Conservation (phyloP, 2,113 vertebrate genomes). For the Morone chrysops region DNA sequence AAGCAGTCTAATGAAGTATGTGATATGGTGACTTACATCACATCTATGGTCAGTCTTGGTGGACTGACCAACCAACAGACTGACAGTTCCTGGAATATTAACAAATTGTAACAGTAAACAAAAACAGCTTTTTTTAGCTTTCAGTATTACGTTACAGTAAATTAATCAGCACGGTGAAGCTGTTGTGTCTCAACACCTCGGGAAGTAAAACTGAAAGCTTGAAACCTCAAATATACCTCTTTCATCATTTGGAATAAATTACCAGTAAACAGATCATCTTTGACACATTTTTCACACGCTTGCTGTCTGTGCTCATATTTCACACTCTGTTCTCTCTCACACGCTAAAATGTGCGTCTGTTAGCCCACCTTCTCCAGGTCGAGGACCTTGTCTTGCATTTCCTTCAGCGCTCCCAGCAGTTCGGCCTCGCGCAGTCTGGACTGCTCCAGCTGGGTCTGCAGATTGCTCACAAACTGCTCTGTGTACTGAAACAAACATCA, state of each 20-base stretch:
- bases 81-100: not conserved
- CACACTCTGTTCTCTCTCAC: conserved; percentile 6
- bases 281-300: not conserved
- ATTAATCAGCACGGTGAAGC: not conserved
- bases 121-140: not conserved
- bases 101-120: not conserved
- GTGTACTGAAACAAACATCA: conserved; percentile 81
- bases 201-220: not conserved
- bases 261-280: not conserved
- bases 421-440: conserved; percentile 90
- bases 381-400: conserved; percentile 97
- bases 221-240: not conserved
- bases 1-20: too few species aligned
- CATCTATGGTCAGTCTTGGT: too few species aligned
- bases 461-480: conserved; percentile 88
- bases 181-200: conserved; percentile 2
- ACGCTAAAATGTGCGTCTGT: not conserved
- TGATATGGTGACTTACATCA: too few species aligned
- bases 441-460: conserved; percentile 92
- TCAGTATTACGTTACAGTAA: not conserved
- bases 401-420: conserved; percentile 90
- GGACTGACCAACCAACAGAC: not conserved
- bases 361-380: conserved; percentile 92
- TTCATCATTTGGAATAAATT: not conserved
- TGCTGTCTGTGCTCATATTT: conserved; percentile 8